Conservation (phyloP, 92 coral and sea anemone genomes). For the Actinostola sp. region DNA sequence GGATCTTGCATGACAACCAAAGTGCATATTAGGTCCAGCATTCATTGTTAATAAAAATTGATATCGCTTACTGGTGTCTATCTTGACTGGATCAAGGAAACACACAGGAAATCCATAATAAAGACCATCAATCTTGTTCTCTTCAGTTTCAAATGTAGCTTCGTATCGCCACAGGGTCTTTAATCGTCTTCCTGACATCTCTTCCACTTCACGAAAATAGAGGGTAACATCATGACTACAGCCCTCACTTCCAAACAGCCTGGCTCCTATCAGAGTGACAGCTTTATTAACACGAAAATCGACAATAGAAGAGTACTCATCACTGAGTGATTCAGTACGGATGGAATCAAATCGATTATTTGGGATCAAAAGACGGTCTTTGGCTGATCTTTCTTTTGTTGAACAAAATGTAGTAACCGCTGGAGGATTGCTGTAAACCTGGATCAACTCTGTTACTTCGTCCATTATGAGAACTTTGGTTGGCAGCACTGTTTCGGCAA, state of each 20-base stretch:
- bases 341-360: not conserved
- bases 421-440: not conserved
- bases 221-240: not conserved
- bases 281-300: not conserved
- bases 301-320: not conserved
- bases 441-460: conserved; percentile 26
- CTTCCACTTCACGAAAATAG: not conserved
- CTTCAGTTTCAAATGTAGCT: not conserved
- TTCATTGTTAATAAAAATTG: not conserved
- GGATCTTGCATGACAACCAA: not conserved
- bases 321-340: not conserved
- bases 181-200: not conserved
- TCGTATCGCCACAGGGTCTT: not conserved
- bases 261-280: not conserved
- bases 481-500: conserved; percentile 37
- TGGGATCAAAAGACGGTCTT: not conserved
- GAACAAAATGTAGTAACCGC: not conserved
- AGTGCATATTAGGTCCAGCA: not conserved
- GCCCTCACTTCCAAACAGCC: conserved; percentile 1
- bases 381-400: not conserved
- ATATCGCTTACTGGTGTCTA: not conserved
- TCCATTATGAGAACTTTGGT: conserved; percentile 19
- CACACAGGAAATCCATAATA: not conserved
- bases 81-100: not conserved
- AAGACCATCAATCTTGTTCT: not conserved